A percentile compares a stretch with the other conserved stretches of the same genome.
Evolutionary conservation across 2,113 vertebrate species (phyloP).

Genomic region (Bos taurus): DNA sequence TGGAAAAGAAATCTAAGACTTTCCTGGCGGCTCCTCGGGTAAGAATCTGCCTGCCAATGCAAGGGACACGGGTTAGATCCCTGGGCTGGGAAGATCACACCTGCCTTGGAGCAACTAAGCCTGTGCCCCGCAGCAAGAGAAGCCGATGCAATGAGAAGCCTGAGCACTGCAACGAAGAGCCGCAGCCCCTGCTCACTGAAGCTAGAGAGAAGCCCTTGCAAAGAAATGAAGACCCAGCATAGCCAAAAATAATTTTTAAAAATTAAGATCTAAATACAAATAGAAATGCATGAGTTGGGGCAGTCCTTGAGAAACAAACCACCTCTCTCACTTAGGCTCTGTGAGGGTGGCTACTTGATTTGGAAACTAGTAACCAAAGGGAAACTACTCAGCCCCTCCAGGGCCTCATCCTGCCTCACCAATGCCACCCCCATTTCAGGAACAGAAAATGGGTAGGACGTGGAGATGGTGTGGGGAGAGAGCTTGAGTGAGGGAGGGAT

Average conservation of each 20-base stretch:
- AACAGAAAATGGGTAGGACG: neutral
- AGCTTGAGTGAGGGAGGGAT: neutral
- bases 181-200: neutral
- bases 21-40: neutral
- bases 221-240: neutral
- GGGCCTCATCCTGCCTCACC: neutral
- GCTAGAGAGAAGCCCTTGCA: neutral
- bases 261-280: neutral
- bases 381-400: neutral
- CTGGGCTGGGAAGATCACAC: neutral
- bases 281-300: neutral
- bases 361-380: neutral
- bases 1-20: neutral
- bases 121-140: neutral
- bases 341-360: neutral
- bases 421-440: neutral
- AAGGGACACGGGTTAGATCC: neutral
- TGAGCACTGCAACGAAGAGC: neutral
- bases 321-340: neutral
- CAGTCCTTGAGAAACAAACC: neutral
- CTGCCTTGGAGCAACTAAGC: neutral
- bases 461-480: neutral
- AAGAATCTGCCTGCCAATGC: neutral
- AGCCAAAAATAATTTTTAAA: neutral
- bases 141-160: neutral